phyloP scores from a whole-genome alignment of 2,113 vertebrate genomes.

The Perca fluviatilis region DNA sequence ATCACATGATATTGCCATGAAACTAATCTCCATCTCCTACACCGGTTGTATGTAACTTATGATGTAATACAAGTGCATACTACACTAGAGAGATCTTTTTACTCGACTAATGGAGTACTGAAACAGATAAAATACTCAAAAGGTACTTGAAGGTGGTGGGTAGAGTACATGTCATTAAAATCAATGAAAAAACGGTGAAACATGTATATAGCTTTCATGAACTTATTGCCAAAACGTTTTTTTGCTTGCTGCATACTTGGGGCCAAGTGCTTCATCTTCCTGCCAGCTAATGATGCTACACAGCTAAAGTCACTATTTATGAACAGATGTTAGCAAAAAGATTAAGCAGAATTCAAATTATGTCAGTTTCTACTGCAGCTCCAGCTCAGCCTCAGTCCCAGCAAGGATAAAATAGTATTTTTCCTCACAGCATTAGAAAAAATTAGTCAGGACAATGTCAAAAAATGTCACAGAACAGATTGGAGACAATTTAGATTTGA shows the following conservation, averaged over 20 bases:
- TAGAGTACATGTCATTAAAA: background rate
- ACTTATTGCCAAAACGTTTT: background rate
- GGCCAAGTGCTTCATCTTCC: background rate
- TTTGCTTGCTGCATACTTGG: background rate
- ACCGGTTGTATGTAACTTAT: background rate
- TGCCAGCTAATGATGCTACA: background rate
- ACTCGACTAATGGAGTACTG: background rate
- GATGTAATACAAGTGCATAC: background rate
- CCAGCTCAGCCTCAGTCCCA: background rate
- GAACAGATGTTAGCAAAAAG: background rate
- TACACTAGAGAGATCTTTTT: background rate
- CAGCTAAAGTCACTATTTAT: background rate
- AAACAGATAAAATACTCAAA: background rate
- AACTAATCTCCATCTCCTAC: background rate
- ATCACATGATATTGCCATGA: background rate
- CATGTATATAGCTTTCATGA: background rate
- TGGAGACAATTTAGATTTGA: constrained; percentile 1
- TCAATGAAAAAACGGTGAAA: background rate
- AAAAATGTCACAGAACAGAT: constrained; percentile 7
- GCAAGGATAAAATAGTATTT: background rate
- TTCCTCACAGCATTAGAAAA: background rate
- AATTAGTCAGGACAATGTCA: constrained; percentile 17
- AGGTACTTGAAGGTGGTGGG: background rate
- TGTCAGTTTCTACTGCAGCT: background rate
- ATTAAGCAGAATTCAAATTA: background rate